Base-by-base conservation (phyloP, 2,888 invertebrate species). In the Diaprepes abbreviatus region DNA sequence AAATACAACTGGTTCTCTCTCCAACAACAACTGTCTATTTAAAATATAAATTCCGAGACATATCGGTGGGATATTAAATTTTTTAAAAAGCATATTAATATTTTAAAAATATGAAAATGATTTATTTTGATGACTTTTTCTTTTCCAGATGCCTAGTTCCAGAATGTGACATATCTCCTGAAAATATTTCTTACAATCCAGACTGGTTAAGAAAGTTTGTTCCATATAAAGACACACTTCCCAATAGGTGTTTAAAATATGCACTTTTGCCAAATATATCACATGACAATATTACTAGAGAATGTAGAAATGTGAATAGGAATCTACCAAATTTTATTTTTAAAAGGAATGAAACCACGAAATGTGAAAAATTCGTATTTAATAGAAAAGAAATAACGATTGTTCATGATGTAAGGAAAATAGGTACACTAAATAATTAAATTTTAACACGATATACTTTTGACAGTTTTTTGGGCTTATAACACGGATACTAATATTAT, bases 171-270 rank as follows among this genome's bases (percentile, higher is more conserved):
- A 7, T 2, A 50, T 50, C 28, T 28, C 82, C 83, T 65, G 76
- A 74, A 10, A 81, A 83, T 35, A 75, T 80, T 0, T 16, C 50
- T 4, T 85, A 83, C 72, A 77, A 82, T 1, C 83, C 85, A 35
- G 35, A 59, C 21, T 89, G 89, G 88, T 70, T 88, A 2, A 73
- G 81, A 9, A 76, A 83, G 45, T 87, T 88, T 0, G 82, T 86
- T 3, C 87, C 88, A 0, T 79, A 75, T 36, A 78, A 80, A 62
- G 74, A 77, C 14, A 70, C 71, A 35, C 63, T 68, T 62, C 80
- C 79, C n/a, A 75, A 72, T 36, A 75, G 75, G 58, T 81, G 81
- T 74, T 64, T 73, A 31, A 71, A 74, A 60, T 58, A 64, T 10
- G 9, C 1, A 12, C 2, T 28, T 3, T 14, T 24, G 3, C 12